phyloP scores from a whole-genome alignment of 1,140 invertebrate genomes.

The Microplitis demolitor region DNA sequence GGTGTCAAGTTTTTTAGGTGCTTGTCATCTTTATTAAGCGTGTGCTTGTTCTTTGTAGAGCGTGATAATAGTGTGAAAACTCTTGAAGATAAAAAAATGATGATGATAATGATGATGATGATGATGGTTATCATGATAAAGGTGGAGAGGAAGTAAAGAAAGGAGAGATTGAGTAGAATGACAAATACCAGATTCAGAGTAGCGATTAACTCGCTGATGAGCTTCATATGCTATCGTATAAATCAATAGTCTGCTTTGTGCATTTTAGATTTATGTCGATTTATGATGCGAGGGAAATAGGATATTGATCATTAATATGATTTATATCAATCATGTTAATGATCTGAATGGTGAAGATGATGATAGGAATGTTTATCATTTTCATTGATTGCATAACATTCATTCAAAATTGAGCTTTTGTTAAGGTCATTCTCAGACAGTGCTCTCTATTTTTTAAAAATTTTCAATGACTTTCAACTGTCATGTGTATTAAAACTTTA shows the following conservation, averaged over 20 bases:
- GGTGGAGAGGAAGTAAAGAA: neutral
- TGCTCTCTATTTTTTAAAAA: neutral
- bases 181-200: constrained; percentile 6
- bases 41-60: constrained; percentile 36
- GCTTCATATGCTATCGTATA: constrained; percentile 21
- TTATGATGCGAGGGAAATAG: constrained; percentile 9
- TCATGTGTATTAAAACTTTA: no score
- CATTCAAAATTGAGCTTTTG: neutral
- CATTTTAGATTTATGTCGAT: constrained; percentile 42
- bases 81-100: neutral
- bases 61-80: constrained; percentile 19
- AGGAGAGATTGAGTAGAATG: neutral
- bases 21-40: constrained; percentile 37
- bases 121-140: neutral
- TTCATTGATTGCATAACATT: neutral
- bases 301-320: neutral
- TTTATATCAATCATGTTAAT: neutral
- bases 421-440: no score
- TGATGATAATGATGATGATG: neutral
- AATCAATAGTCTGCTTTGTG: constrained; percentile 37
- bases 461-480: no score
- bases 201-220: neutral
- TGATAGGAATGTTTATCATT: neutral
- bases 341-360: neutral
- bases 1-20: constrained; percentile 13